These are phyloP conservation scores for Microctenopoma steveboyesi DNA, from an alignment of 2,797 vertebrate genomes.

Conservation along the genomic window DNA sequence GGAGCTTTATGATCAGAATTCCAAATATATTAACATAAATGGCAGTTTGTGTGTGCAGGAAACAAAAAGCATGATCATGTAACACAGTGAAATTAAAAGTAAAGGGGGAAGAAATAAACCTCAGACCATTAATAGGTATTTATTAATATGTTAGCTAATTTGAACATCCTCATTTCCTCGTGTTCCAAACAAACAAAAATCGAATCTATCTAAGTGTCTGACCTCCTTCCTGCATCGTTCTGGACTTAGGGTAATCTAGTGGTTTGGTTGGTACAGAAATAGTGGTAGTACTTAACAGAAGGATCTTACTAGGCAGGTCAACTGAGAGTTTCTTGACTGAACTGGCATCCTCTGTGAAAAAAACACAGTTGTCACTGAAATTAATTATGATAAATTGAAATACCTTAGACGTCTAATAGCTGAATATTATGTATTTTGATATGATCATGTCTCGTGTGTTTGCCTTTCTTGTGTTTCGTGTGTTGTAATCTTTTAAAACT, in stretches of 20 bases:
- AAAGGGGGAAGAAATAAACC: not conserved
- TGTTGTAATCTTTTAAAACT: not conserved
- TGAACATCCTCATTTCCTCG: slow-evolving; percentile 20
- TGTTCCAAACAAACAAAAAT: slow-evolving; percentile 59
- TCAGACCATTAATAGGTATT: slow-evolving; percentile 22
- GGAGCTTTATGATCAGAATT: slow-evolving; percentile 47
- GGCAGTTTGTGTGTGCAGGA: slow-evolving; percentile 24
- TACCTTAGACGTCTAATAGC: not conserved
- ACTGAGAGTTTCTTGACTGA: slow-evolving; percentile 86
- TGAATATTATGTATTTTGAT: slow-evolving; percentile 17
- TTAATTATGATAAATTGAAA: slow-evolving; percentile 45
- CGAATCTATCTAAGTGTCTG: slow-evolving; percentile 23
- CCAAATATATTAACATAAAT: slow-evolving; percentile 38
- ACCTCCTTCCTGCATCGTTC: slow-evolving; percentile 60
- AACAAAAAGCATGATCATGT: not conserved
- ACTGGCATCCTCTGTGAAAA: slow-evolving; percentile 84
- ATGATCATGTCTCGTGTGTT: not conserved
- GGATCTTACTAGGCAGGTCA: slow-evolving; percentile 86
- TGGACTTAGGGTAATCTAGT: slow-evolving; percentile 20
- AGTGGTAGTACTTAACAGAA: slow-evolving; percentile 63
- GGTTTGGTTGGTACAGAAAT: slow-evolving; percentile 53
- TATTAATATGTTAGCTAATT: slow-evolving; percentile 62
- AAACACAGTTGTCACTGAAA: slow-evolving; percentile 78
- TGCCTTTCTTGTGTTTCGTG: not conserved
- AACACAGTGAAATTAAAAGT: not conserved